A percentile compares a stretch with the other conserved stretches of the same genome.
phyloP scores from a whole-genome alignment of 92 coral and sea anemone genomes.

The Bergia puertoricense region DNA sequence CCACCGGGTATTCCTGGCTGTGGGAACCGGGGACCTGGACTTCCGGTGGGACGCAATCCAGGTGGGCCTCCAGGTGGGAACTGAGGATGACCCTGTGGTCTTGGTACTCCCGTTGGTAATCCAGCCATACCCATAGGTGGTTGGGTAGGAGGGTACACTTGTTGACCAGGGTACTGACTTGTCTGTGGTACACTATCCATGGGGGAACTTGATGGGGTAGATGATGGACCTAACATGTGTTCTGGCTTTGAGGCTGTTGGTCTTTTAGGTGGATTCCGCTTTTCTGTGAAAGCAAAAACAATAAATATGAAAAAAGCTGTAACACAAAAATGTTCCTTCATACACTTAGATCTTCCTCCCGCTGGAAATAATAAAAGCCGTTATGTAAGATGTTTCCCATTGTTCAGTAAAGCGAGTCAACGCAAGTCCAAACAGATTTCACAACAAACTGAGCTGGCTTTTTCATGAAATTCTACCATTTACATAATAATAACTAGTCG shows the following conservation, averaged over 20 bases:
- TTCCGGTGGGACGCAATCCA: conserved; percentile 47
- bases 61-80: conserved; percentile 58
- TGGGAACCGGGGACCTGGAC: conserved; percentile 41
- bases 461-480: no score
- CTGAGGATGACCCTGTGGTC: conserved; percentile 35
- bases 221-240: conserved; percentile 68
- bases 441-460: background rate
- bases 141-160: conserved; percentile 25
- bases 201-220: conserved; percentile 21
- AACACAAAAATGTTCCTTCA: background rate
- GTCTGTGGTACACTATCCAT: conserved; percentile 21
- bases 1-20: conserved; percentile 55
- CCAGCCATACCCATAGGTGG: conserved; percentile 33
- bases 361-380: background rate
- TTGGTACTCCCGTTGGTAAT: conserved; percentile 27
- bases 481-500: no score
- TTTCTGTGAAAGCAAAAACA: conserved; percentile 35
- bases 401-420: background rate
- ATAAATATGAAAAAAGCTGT: background rate
- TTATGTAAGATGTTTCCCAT: background rate
- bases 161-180: conserved; percentile 55
- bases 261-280: conserved; percentile 65
- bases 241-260: conserved; percentile 77
- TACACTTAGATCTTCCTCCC: no score
- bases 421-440: background rate